These are phyloP conservation scores for Ranitomeya imitator DNA, from an alignment of 2,113 vertebrate species.

Conservation along the genomic window DNA sequence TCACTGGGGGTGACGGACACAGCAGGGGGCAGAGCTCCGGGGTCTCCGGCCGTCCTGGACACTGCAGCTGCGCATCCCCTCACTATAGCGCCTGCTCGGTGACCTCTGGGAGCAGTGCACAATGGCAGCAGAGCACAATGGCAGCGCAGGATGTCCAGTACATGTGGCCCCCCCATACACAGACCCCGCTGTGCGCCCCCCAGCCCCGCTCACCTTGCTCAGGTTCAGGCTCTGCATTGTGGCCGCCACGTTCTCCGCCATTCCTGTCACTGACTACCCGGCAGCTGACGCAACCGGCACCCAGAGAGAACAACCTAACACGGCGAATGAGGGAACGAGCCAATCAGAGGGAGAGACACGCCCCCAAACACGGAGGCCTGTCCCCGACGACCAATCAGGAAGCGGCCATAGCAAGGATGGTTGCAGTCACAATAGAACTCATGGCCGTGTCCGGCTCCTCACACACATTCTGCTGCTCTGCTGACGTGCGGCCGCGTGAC, in stretches of 20 bases:
- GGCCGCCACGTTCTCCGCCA: conserved; percentile 27
- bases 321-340: background rate
- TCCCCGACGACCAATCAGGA: background rate
- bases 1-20: no score
- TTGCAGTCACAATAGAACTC: background rate
- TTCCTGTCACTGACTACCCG: background rate
- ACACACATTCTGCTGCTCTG: background rate
- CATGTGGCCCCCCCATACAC: no score
- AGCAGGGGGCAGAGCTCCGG: no score
- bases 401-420: background rate
- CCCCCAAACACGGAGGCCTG: conserved; percentile 26
- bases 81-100: no score
- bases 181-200: no score
- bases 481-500: background rate
- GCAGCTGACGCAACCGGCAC: conserved; percentile 55
- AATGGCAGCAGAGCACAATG: no score
- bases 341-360: background rate
- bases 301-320: background rate
- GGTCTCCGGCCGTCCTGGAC: no score
- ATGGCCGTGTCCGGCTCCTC: background rate
- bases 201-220: background rate
- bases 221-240: conserved; percentile 29
- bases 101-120: no score
- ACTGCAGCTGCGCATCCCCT: no score
- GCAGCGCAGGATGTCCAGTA: no score